phyloP scores from a whole-genome alignment of 2,113 vertebrate species.

The Pelusios castaneus region DNA sequence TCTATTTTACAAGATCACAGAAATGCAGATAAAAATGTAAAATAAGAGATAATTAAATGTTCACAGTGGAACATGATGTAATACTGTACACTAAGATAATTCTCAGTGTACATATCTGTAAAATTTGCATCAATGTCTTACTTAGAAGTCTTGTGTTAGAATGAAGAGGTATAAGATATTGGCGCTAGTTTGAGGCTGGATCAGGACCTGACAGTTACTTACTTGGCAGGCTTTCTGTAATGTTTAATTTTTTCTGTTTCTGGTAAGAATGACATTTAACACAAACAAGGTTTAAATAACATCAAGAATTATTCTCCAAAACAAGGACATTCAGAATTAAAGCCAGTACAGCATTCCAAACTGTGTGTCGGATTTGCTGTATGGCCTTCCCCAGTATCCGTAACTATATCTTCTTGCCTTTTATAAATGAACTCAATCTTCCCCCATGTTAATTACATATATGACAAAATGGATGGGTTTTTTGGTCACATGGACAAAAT shows the following conservation, averaged over 20 bases:
- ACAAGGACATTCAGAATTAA: not conserved
- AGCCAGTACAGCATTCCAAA: not conserved
- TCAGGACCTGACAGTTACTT: not conserved
- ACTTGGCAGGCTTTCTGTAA: not conserved
- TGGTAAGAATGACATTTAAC: constrained; percentile 1
- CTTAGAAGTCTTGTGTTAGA: not conserved
- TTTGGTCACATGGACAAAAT: not conserved
- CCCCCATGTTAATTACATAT: not conserved
- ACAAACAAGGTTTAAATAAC: too few species aligned
- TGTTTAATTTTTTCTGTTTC: not conserved
- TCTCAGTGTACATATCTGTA: not conserved
- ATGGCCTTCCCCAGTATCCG: not conserved
- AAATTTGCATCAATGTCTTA: not conserved
- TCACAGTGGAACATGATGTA: not conserved
- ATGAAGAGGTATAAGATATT: not conserved
- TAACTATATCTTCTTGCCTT: not conserved
- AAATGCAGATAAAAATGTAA: not conserved
- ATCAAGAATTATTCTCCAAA: not conserved
- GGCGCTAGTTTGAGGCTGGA: not conserved
- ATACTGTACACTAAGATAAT: not conserved
- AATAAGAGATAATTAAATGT: not conserved
- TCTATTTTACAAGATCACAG: not conserved
- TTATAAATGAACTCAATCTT: not conserved
- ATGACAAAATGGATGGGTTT: not conserved
- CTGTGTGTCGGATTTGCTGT: not conserved